Evolutionary conservation across 2,888 invertebrate genomes (phyloP).

Genomic region (Stomorhina lunata): DNA sequence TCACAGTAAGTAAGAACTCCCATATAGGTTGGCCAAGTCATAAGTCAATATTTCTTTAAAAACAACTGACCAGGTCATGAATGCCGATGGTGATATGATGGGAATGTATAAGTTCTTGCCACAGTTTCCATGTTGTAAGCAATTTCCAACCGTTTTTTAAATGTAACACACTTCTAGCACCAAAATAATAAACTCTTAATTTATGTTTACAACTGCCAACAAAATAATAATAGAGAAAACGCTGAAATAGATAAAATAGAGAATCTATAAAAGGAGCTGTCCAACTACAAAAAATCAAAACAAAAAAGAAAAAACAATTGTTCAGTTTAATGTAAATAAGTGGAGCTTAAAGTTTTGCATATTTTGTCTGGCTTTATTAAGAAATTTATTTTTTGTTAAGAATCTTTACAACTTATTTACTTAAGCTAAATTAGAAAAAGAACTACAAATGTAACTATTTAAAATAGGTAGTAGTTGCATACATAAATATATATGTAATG

Average conservation of each 20-base stretch:
- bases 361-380: not conserved
- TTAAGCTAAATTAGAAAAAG: too few relatives aligned
- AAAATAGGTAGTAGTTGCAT: too few relatives aligned
- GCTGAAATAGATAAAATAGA: not conserved
- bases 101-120: too few relatives aligned
- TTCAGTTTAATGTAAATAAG: constrained; percentile 46
- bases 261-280: constrained; percentile 9
- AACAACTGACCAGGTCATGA: too few relatives aligned
- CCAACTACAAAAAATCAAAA: constrained; percentile 20
- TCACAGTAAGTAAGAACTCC: too few relatives aligned
- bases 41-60: too few relatives aligned
- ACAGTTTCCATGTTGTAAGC: constrained; percentile 41
- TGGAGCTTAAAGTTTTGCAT: constrained; percentile 50
- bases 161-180: constrained; percentile 45
- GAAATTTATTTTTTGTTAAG: not conserved
- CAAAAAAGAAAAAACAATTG: constrained; percentile 4
- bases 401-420: not conserved
- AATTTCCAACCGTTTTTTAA: constrained; percentile 46
- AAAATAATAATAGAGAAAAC: not conserved
- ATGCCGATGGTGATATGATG: too few relatives aligned
- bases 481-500: too few relatives aligned
- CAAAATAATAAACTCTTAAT: constrained; percentile 57
- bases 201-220: constrained; percentile 34
- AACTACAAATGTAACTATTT: too few relatives aligned
- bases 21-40: too few relatives aligned